phyloP scores from a whole-genome alignment of 2,797 vertebrate species.

The Mormyrops attenuatus region DNA sequence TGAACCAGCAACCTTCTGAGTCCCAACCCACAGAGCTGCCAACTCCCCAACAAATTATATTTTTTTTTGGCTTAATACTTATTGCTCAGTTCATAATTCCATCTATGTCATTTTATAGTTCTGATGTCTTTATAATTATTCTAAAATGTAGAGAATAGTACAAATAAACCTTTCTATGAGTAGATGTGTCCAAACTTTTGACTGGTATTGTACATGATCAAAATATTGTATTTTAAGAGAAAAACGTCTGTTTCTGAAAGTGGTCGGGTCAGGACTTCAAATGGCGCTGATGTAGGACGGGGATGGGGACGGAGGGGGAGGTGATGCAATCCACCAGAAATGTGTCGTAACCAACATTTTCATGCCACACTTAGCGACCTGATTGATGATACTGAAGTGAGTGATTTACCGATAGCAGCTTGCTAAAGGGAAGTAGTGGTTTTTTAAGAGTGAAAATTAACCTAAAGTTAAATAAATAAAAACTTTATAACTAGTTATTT shows the following conservation, averaged over 20 bases:
- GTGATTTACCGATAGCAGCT: background rate
- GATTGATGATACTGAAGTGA: background rate
- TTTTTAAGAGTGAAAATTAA: background rate
- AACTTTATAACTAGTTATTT: background rate
- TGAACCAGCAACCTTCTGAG: background rate
- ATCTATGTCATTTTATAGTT: background rate
- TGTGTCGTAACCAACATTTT: background rate
- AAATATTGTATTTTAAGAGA: background rate
- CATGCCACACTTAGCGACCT: background rate
- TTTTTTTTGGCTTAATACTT: background rate
- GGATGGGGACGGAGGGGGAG: no score
- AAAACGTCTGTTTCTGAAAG: background rate
- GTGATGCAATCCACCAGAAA: background rate
- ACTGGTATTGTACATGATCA: background rate
- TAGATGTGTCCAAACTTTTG: background rate
- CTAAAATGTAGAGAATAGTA: background rate
- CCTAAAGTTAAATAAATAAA: background rate
- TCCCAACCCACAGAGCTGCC: background rate
- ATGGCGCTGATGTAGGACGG: background rate
- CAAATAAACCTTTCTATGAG: background rate
- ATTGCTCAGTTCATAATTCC: background rate
- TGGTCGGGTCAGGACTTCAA: background rate
- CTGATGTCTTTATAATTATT: background rate
- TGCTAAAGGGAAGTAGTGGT: background rate
- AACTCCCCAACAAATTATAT: background rate